Base-by-base conservation (phyloP, 2,797 vertebrate species). In the Lerista edwardsae region DNA sequence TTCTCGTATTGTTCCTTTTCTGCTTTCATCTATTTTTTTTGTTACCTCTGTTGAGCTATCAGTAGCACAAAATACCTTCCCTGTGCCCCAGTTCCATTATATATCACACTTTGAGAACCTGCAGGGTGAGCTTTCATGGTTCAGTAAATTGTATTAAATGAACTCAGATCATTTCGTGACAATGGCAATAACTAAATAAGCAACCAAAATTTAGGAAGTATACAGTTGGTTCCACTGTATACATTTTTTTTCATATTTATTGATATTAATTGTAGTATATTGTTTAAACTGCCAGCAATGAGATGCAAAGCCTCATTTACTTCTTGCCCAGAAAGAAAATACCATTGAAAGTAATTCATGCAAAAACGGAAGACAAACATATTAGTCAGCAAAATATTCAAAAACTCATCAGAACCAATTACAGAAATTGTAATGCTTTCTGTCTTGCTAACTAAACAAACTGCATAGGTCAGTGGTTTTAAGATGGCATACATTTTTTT, bases 321-420 rank as follows among this genome's bases (percentile, higher is more conserved):
- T 85, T 91, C 64, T 87, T 68, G 15, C 74, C 68, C 79, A 29
- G 44, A 87, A 89, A 74, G 65, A 81, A 83, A 88, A 85, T 75
- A 65, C 71, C 12, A 68, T 72, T 87, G 65, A 87, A 91, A 82
- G 68, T 87, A 82, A 81, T 80, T 89, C 73, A 83, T 84, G 29
- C 90, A 74, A 89, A 88, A 84, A 34, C 78, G 91, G 72, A 51
- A 74, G 83, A 85, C 77, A 84, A 89, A 93, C 14, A 62, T 65
- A 85, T 86, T 83, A 89, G 64, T 85, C 64, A 89, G 84, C 84
- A 91, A 83, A 89, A 87, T 87, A 76, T 84, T 84, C 59, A 44
- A 34, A 88, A 89, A 88, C 69, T 82, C 73, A 91, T 91, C 75
- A 91, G 77, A 90, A 86, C 67, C 34, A 78, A 67, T 68, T 81